A percentile compares a stretch with the other conserved stretches of the same genome.
These are phyloP conservation scores for Lymantria monacha DNA, from an alignment of 2,888 invertebrate genomes.

Conservation along the genomic window DNA sequence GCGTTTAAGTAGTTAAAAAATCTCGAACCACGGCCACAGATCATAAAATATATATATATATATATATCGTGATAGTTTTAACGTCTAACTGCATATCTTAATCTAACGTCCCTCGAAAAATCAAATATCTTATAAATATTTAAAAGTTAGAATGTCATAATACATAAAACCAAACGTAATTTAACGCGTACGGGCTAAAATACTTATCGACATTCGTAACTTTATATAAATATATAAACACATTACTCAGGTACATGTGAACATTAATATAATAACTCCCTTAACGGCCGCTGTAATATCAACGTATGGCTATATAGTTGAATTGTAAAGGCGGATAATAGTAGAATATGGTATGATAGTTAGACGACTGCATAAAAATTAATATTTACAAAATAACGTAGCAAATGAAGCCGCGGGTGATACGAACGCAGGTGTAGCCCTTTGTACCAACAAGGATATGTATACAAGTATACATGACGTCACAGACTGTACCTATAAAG, in stretches of 20 bases:
- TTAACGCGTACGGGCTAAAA: slow-evolving; percentile 28
- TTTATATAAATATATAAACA: slow-evolving; percentile 38
- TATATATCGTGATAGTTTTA: slow-evolving; percentile 15
- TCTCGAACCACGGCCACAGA: too few species aligned
- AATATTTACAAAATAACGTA: slow-evolving; percentile 65
- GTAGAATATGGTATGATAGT: slow-evolving; percentile 23
- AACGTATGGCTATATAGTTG: slow-evolving; percentile 3
- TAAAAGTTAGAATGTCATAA: slow-evolving; percentile 32
- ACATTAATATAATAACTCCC: slow-evolving; percentile 34
- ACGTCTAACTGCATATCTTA: slow-evolving; percentile 19
- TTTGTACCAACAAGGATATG: slow-evolving; percentile 72
- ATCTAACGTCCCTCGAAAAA: slow-evolving; percentile 26
- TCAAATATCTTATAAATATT: slow-evolving; percentile 37
- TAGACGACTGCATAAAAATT: slow-evolving; percentile 39
- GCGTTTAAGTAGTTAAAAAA: too few species aligned
- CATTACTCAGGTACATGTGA: slow-evolving; percentile 39
- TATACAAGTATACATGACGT: slow-evolving; percentile 46
- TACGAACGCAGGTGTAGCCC: slow-evolving; percentile 58
- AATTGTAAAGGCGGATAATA: slow-evolving; percentile 24
- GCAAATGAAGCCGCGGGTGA: slow-evolving; percentile 62
- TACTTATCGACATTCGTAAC: slow-evolving; percentile 35
- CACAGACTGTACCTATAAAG: slow-evolving; percentile 17
- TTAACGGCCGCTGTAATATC: slow-evolving; percentile 15
- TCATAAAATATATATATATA: too few species aligned
- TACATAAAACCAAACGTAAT: slow-evolving; percentile 31